These are phyloP conservation scores for Rhagonycha lutea DNA, from an alignment of 2,888 invertebrate species.

Conservation along the genomic window DNA sequence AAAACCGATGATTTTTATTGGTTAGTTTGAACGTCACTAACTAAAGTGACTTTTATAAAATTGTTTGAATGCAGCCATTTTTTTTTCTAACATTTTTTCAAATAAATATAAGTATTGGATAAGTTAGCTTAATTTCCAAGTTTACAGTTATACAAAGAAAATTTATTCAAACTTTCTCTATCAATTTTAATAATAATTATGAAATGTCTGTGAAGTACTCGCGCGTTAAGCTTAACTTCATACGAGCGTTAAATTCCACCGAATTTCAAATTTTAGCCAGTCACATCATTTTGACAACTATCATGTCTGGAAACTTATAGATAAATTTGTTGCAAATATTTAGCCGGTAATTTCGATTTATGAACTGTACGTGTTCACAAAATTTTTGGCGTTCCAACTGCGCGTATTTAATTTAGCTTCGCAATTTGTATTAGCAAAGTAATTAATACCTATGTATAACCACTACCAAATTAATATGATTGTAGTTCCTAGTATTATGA, in stretches of 20 bases:
- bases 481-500: too few species aligned
- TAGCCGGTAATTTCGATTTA: neutral
- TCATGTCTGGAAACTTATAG: neutral
- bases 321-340: neutral
- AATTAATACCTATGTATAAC: too few species aligned
- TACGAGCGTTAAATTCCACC: neutral
- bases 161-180: neutral
- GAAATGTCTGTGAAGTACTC: neutral
- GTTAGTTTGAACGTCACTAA: too few species aligned
- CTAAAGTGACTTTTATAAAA: too few species aligned
- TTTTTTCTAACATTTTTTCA: neutral
- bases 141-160: too few species aligned
- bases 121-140: too few species aligned
- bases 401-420: too few species aligned
- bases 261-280: neutral
- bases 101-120: neutral
- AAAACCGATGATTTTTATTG: too few species aligned
- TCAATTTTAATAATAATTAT: neutral
- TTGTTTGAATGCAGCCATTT: too few species aligned
- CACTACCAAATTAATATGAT: too few species aligned
- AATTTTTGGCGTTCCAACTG: neutral
- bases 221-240: neutral
- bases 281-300: neutral
- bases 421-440: too few species aligned
- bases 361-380: neutral